Evolutionary conservation across 2,797 vertebrate genomes (phyloP).

Genomic region (Dermochelys coriacea): DNA sequence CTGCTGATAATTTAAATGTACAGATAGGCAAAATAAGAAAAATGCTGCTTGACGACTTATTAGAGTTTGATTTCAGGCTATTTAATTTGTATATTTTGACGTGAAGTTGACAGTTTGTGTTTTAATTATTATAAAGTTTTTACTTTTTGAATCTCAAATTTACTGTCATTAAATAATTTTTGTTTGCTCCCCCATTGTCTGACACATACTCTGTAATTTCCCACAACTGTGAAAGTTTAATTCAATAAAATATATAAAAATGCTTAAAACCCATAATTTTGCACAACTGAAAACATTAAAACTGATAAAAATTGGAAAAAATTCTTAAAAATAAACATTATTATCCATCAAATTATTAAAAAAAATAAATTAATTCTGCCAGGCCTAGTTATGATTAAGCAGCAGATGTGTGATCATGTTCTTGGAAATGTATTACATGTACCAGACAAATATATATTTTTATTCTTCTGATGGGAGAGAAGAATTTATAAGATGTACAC

Average conservation of each 20-base stretch:
- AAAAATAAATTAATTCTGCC: neutral
- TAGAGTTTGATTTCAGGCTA: neutral
- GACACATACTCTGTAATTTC: neutral
- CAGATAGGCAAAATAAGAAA: neutral
- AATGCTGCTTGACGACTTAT: neutral
- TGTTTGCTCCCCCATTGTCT: neutral
- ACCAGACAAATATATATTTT: neutral
- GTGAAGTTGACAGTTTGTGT: neutral
- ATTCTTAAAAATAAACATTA: neutral
- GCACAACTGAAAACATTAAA: neutral
- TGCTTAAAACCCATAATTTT: neutral
- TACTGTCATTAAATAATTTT: neutral
- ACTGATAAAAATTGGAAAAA: neutral
- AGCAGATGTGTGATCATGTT: neutral
- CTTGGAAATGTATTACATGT: neutral
- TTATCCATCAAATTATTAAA: neutral
- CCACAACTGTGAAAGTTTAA: neutral
- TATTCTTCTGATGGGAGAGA: neutral
- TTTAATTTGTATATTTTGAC: neutral
- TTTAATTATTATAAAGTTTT: neutral
- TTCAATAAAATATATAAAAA: neutral
- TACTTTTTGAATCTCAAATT: neutral
- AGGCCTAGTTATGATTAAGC: neutral
- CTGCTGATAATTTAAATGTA: neutral
- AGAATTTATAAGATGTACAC: neutral